Evolutionary conservation across 2,888 invertebrate species (phyloP).

Genomic region (Spodoptera exigua): DNA sequence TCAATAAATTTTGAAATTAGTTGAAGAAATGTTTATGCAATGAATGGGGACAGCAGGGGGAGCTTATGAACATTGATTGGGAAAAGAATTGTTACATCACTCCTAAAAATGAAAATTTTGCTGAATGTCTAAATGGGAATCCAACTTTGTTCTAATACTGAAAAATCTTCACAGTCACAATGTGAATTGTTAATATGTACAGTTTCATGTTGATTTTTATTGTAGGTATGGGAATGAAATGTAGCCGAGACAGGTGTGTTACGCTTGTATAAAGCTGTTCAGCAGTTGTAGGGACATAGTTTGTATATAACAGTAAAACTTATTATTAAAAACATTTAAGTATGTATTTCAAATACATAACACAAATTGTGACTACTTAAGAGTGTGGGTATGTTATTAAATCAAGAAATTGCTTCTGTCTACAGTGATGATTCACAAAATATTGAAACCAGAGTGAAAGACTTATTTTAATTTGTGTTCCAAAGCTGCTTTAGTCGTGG

Average conservation of each 20-base stretch:
- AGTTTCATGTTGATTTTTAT: constrained; percentile 57
- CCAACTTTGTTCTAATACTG: constrained; percentile 31
- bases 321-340: constrained; percentile 54
- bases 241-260: constrained; percentile 39
- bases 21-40: constrained; percentile 14
- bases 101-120: constrained; percentile 37
- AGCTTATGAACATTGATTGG: constrained; percentile 29
- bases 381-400: constrained; percentile 51
- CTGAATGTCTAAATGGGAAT: constrained; percentile 27
- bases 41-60: constrained; percentile 10
- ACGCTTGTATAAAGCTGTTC: constrained; percentile 54
- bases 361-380: constrained; percentile 45
- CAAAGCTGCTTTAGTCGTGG: constrained; percentile 30
- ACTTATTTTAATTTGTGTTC: constrained; percentile 22
- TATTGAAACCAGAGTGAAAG: constrained; percentile 20
- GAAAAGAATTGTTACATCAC: constrained; percentile 27
- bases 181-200: constrained; percentile 61
- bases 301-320: constrained; percentile 57
- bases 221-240: constrained; percentile 45
- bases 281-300: constrained; percentile 55
- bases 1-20: constrained; percentile 36
- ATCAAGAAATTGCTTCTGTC: constrained; percentile 8
- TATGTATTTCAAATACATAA: constrained; percentile 53
- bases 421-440: constrained; percentile 11
- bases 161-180: constrained; percentile 28